Evolutionary conservation across 2,797 vertebrate genomes (phyloP), one percentile per base, ranked within the genome.

Genomic region (Enteromius unitaeniatus): DNA sequence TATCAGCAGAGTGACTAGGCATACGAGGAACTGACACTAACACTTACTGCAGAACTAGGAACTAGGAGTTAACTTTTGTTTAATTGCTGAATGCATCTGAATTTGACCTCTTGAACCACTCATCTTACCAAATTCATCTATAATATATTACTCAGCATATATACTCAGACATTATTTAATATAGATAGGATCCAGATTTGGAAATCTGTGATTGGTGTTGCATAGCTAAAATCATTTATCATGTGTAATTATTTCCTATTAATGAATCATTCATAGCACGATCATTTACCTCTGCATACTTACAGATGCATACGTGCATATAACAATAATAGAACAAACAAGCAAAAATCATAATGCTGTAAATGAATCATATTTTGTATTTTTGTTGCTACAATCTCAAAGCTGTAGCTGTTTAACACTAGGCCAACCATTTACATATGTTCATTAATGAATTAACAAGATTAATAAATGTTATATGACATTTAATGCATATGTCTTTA

Each of bases 201-300:
- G 21, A 15, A 40, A 21, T 13, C 13, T 76, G 19, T 75, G 21
- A 40, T 17, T 14, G 0, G 23, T 55, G 31, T 75, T 58, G 13
- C 51, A 23, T 40, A 14, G 51, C 31, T 58, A 23, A n/a, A 58
- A 14, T 37, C 4, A 49, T 74, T 53, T 21, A 21, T 34, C 17
- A n/a, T 55, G 31, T 55, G 28, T 55, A 55, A 73, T 75, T 75
- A 21, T 21, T 73, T 31, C 4, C 26, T 72, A 31, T 73, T 49
- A 28, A 49, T 72, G 0, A 28, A 45, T 19, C 42, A 28, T 72
- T 70, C 23, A 9, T 72, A 72, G 14, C 15, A 28, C 19, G 9
- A 19, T 31, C 0, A 49, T 73, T 51, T 51, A 31, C 15, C 45
- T 64, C 26, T 0, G 45, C n/a, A 26, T 26, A 51, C 26, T 49